Percentiles rank a stretch among this genome's conserved stretches.
phyloP scores from a whole-genome alignment of 2,797 vertebrate genomes.

The Spheniscus humboldti region DNA sequence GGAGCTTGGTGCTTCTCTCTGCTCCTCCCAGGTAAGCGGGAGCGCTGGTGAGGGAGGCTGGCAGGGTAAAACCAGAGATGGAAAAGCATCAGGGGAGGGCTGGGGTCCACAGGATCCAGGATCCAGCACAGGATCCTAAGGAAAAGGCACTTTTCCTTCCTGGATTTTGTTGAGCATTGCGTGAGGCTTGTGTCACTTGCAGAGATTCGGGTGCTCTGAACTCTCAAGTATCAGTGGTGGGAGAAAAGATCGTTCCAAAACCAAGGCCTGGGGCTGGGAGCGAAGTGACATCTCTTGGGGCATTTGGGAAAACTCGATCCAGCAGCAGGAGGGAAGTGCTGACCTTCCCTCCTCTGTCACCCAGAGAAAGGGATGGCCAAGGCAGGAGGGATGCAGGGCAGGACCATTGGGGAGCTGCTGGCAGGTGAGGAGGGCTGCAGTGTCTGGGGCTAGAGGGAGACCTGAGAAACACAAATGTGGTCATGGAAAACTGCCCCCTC shows the following conservation, averaged over 20 bases:
- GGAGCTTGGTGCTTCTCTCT: conserved; percentile 78
- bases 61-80: neutral
- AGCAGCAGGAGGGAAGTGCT: neutral
- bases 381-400: neutral
- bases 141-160: neutral
- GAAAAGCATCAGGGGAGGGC: neutral
- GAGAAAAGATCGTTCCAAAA: neutral
- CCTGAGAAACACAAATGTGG: neutral
- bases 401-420: neutral
- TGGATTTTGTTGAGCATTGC: neutral
- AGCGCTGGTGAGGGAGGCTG: neutral
- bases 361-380: neutral
- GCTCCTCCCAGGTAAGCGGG: conserved; percentile 77
- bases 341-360: neutral
- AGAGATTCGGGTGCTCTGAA: neutral
- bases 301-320: neutral
- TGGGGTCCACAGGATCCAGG: neutral
- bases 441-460: neutral
- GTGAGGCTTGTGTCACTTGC: rapidly evolving
- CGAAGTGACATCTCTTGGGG: neutral
- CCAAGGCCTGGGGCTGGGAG: neutral
- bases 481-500: neutral
- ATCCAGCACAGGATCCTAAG: neutral
- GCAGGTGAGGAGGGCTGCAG: neutral
- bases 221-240: neutral